Evolutionary conservation across 2,113 vertebrate genomes (phyloP).

Genomic region (Clarias magur): DNA sequence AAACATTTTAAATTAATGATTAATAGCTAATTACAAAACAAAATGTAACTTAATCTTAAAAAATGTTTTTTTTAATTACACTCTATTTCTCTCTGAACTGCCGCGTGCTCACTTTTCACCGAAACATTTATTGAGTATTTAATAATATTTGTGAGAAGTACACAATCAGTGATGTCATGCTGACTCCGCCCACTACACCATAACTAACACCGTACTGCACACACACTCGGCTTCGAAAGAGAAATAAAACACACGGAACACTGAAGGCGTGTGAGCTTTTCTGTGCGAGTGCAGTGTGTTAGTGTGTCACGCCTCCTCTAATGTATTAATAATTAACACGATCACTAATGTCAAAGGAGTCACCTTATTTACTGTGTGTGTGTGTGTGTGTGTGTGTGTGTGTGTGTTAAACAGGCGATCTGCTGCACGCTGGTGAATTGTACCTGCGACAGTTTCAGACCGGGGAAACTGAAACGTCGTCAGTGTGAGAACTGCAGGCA

Average conservation of each 20-base stretch:
- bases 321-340: neutral
- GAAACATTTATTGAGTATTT: neutral
- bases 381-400: conserved; percentile 17
- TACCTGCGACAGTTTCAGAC: conserved; percentile 90
- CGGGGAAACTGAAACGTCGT: conserved; percentile 90
- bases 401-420: conserved; percentile 79
- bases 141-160: neutral
- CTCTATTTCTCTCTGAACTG: neutral
- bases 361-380: neutral
- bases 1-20: too few relatives aligned
- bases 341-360: neutral
- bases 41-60: too few relatives aligned
- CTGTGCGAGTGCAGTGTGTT: neutral
- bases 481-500: conserved; percentile 95
- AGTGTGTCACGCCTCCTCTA: neutral
- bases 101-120: too few relatives aligned
- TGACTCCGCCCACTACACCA: neutral
- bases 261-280: neutral
- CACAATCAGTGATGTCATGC: neutral
- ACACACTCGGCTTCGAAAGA: neutral
- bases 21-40: too few relatives aligned
- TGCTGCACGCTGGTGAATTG: conserved; percentile 93
- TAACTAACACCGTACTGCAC: neutral
- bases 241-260: neutral
- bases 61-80: too few relatives aligned